A percentile compares a stretch with the other conserved stretches of the same genome.
These are phyloP conservation scores for Apocrypta bakeri DNA, from an alignment of 1,140 invertebrate species.

Conservation along the genomic window DNA sequence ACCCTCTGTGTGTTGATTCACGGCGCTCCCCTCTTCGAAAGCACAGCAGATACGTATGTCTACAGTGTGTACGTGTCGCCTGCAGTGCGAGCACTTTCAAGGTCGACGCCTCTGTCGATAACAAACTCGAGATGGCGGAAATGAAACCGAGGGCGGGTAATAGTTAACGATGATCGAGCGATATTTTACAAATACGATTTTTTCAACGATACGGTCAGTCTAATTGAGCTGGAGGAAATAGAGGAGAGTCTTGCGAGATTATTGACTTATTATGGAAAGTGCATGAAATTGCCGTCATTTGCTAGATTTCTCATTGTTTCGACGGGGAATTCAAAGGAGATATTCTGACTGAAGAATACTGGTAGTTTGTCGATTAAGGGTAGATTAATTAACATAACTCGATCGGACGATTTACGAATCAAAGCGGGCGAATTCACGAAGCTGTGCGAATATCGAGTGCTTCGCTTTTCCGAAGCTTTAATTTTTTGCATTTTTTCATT, in stretches of 20 bases:
- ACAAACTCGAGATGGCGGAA: constrained; percentile 30
- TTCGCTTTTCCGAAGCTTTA: not conserved
- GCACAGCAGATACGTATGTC: not conserved
- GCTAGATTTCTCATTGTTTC: not conserved
- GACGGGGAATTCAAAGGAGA: constrained; percentile 16
- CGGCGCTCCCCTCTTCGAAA: not conserved
- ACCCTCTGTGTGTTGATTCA: constrained; percentile 48
- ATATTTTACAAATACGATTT: not conserved
- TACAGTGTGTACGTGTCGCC: not conserved
- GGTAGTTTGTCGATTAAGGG: no score
- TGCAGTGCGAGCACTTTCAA: constrained; percentile 15
- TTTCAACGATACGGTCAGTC: not conserved
- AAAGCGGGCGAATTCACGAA: constrained; percentile 28
- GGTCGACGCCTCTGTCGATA: constrained; percentile 22
- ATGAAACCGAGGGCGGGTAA: not conserved
- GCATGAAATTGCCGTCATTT: no score
- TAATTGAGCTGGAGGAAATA: not conserved
- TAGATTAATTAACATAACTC: not conserved
- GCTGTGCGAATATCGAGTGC: not conserved
- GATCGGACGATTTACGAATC: constrained; percentile 10
- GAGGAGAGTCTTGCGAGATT: not conserved
- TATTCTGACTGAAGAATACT: not conserved
- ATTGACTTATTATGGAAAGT: no score
- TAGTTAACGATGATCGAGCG: not conserved
- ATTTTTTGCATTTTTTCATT: not conserved